Base-by-base conservation (phyloP, 2,797 vertebrate genomes). In the Thripadectes ignobilis region DNA sequence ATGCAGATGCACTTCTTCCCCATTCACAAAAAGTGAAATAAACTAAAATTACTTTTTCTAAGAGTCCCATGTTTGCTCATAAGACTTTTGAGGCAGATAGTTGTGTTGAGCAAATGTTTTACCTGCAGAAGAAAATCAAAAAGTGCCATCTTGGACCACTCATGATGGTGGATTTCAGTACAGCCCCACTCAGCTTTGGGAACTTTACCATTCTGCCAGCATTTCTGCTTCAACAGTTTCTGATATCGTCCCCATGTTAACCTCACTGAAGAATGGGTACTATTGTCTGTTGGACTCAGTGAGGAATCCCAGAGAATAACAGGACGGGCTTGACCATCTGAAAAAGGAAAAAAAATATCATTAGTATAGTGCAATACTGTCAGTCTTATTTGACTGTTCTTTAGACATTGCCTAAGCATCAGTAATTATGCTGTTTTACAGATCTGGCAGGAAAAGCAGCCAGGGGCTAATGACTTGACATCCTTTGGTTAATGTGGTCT, bases 41-140 rank as follows among this genome's bases (percentile, higher is more conserved):
- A 18, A n/a, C 21, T 26, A 57, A 63, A 92, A 82, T 61, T 3
- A 81, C 17, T 54, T 76, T 82, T 84, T 73, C 10, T 66, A 52
- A 73, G 41, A 77, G 16, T 52, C 22, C 18, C 20, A 4, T 14
- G 12, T 80, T 43, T 87, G 32, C 8, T 85, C 7, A 39, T 2
- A 14, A 54, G 13, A 73, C 29, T 81, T 92, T 39, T 52, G 36
- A 88, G 27, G 32, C 26, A 86, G 69, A 58, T 8, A 73, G 18
- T 39, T 80, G 48, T 26, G 45, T 67, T 74, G 32, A 69, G 41
- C 57, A 69, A 85, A 63, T 9, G 26, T 52, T 79, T 96, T 97
- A 99, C 99, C 99, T 99, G 99, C 62, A 99, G 95, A 75, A 99
- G 94, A 96, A 99, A 99, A 97, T 99, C 99, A 92, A 99, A 99